Evolutionary conservation across 2,797 vertebrate genomes (phyloP), one percentile per base, ranked within the genome.

Genomic region (Craterocephalus amniculus): DNA sequence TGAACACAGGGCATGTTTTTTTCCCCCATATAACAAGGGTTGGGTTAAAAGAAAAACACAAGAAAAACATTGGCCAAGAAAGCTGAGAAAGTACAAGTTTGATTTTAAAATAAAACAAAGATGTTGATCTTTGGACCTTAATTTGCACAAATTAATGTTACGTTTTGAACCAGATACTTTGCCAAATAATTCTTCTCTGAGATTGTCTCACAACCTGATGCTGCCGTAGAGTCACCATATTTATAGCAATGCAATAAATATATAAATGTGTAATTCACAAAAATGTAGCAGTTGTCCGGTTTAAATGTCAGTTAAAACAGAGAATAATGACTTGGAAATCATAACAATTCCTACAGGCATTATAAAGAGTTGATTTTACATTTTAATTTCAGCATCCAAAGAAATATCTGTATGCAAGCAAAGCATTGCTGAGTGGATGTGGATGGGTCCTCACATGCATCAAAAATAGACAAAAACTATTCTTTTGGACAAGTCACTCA

Each of bases 101-200:
- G 71, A 79, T 83, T 29, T 52, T 31, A 36, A 68, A 71, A 80
- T 74, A 64, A 75, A 78, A 71, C 40, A 34, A 27, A 38, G 11
- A 35, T 81, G 35, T 61, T 76, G 55, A 76, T 78, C 29, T 72
- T 64, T 61, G 65, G 48, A 56, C 27, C 63, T 77, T 66, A 49
- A 70, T 79, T 55, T 55, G n/a, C 66, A 29, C 49, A 81, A 54
- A 76, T 61, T 60, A 59, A 16, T 58, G 27, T 78, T 74, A 73
- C 63, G 69, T 76, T 64, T 70, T 20, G 18, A 13, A 63, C 43
- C 48, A 38, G 59, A 71, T 27, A 14, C 22, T 11, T 9, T 32
- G 35, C 48, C n/a, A 60, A 61, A 72, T 65, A 5, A 27, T 36
- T 65, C 29, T 35, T 58, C 20, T 6, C 40, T 16, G 31, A 49